Percentiles rank a stretch among this genome's conserved stretches.
These are phyloP conservation scores for Adelphocoris suturalis DNA, from an alignment of 2,888 invertebrate genomes.

Conservation along the genomic window DNA sequence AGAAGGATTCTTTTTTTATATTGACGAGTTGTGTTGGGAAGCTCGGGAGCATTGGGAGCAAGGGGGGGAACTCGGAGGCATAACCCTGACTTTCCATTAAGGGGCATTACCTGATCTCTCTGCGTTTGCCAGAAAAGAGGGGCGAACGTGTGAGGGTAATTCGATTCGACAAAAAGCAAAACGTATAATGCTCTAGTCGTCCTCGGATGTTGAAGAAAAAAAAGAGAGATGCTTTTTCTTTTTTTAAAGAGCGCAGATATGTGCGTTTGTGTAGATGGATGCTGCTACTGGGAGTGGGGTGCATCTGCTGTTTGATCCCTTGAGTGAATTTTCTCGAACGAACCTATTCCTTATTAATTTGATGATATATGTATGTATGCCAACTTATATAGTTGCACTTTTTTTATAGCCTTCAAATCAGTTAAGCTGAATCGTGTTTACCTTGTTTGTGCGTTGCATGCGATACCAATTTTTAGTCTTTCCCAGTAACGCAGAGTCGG, in stretches of 20 bases:
- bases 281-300: background rate
- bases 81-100: conserved; percentile 69
- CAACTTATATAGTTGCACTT: too few species aligned
- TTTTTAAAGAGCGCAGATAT: background rate
- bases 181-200: conserved; percentile 59
- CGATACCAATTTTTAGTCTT: too few species aligned
- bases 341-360: too few species aligned
- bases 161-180: conserved; percentile 71
- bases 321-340: too few species aligned
- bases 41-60: conserved; percentile 24
- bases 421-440: too few species aligned
- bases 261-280: background rate
- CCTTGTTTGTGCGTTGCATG: too few species aligned
- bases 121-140: conserved; percentile 40
- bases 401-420: too few species aligned
- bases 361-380: too few species aligned
- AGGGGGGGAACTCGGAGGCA: conserved; percentile 4
- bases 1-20: conserved; percentile 56
- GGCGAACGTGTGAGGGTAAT: conserved; percentile 58
- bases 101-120: conserved; percentile 71
- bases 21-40: conserved; percentile 47
- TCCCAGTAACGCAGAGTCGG: too few species aligned
- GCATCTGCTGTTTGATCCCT: background rate
- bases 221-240: background rate
- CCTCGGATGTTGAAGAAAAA: background rate